These are phyloP conservation scores for Cryptus armator DNA, from an alignment of 2,888 invertebrate genomes.

Conservation along the genomic window DNA sequence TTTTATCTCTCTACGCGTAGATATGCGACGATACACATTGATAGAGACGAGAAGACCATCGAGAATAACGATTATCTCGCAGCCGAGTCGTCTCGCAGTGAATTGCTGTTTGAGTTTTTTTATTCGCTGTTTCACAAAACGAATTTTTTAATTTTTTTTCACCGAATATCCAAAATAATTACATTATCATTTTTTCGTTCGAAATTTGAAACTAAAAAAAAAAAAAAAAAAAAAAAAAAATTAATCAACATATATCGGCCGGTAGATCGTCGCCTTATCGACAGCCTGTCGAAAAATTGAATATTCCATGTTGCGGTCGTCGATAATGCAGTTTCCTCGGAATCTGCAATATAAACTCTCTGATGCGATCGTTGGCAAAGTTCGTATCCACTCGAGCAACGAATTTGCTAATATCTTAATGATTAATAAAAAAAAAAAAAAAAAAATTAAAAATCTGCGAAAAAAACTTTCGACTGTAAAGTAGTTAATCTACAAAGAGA, in stretches of 20 bases:
- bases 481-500: too few species aligned
- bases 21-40: conserved; percentile 55
- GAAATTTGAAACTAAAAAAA: too few species aligned
- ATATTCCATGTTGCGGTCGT: not conserved
- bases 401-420: not conserved
- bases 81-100: conserved; percentile 19
- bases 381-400: conserved; percentile 20
- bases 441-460: not conserved
- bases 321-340: conserved; percentile 29
- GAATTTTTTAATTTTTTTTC: not conserved
- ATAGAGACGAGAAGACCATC: conserved; percentile 22
- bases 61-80: too few species aligned
- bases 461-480: not conserved
- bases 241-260: not conserved
- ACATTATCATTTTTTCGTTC: too few species aligned
- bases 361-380: conserved; percentile 33
- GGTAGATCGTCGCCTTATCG: conserved; percentile 29
- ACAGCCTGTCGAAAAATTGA: not conserved
- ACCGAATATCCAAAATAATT: not conserved
- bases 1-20: too few species aligned
- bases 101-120: conserved; percentile 21
- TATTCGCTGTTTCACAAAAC: not conserved
- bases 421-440: too few species aligned
- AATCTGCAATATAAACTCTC: not conserved
- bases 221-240: too few species aligned